Conservation (phyloP, 2,113 vertebrate species). For the Lepisosteus osseus region DNA sequence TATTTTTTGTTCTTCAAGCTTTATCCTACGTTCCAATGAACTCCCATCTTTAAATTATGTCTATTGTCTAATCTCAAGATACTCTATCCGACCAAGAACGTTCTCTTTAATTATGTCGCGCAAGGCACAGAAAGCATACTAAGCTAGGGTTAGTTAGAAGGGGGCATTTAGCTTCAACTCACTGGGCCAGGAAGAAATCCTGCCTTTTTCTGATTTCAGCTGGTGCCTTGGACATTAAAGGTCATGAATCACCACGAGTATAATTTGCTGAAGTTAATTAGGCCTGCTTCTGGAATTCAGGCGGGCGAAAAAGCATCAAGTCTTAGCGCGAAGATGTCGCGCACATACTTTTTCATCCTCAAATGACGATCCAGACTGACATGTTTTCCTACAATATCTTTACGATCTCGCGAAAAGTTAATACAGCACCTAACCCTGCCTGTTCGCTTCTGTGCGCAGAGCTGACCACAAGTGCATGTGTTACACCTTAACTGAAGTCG, state of each 20-base stretch:
- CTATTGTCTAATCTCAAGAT: conserved; percentile 46
- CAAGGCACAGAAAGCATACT: conserved; percentile 14
- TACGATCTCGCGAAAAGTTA: too few relatives aligned
- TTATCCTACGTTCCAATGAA: conserved; percentile 37
- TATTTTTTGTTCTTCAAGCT: conserved; percentile 17
- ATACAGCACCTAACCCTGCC: too few relatives aligned
- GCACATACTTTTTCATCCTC: too few relatives aligned
- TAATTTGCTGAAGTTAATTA: not conserved
- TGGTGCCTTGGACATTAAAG: not conserved
- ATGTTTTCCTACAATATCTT: too few relatives aligned
- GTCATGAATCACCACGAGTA: not conserved
- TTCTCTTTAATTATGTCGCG: conserved; percentile 48
- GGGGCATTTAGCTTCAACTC: conserved; percentile 36
- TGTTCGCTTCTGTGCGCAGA: too few relatives aligned
- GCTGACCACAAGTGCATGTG: too few relatives aligned
- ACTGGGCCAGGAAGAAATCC: conserved; percentile 26
- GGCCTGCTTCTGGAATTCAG: not conserved
- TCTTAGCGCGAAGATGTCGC: too few relatives aligned
- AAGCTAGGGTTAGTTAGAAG: conserved; percentile 17
- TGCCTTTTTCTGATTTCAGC: conserved; percentile 7
- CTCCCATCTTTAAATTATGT: conserved; percentile 14
- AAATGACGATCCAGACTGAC: too few relatives aligned
- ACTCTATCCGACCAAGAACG: conserved; percentile 36
- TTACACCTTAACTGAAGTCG: too few relatives aligned
- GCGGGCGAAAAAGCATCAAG: too few relatives aligned